phyloP scores from a whole-genome alignment of 2,113 vertebrate genomes.

The Nothocercus nigrocapillus region DNA sequence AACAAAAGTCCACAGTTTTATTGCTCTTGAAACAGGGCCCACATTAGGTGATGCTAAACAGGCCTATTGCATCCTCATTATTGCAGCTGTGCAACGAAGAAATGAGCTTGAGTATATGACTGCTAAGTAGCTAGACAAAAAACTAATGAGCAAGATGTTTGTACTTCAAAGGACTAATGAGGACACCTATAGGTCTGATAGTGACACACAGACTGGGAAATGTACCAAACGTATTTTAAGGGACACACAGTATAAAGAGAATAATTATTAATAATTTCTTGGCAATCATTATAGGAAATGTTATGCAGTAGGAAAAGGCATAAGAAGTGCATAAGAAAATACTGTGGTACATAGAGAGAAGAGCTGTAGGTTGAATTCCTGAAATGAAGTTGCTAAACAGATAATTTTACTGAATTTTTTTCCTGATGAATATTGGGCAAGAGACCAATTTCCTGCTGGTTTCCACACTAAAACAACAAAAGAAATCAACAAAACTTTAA shows the following conservation, averaged over 20 bases:
- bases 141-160: background rate
- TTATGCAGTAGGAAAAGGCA: background rate
- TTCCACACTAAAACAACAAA: background rate
- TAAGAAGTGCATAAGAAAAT: background rate
- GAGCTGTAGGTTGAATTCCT: background rate
- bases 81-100: background rate
- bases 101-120: background rate
- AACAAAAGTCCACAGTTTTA: background rate
- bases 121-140: background rate
- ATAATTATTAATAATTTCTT: background rate
- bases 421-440: background rate
- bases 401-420: background rate
- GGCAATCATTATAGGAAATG: background rate
- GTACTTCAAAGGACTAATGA: background rate
- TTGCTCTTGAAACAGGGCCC: background rate
- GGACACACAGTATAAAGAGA: background rate
- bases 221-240: background rate
- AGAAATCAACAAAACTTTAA: background rate
- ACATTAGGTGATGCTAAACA: background rate
- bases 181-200: background rate
- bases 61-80: background rate
- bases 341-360: background rate
- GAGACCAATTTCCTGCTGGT: background rate
- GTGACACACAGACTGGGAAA: background rate
- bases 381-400: background rate